Conservation (phyloP, 2,797 vertebrate genomes). For the Poeciliopsis gracilis region DNA sequence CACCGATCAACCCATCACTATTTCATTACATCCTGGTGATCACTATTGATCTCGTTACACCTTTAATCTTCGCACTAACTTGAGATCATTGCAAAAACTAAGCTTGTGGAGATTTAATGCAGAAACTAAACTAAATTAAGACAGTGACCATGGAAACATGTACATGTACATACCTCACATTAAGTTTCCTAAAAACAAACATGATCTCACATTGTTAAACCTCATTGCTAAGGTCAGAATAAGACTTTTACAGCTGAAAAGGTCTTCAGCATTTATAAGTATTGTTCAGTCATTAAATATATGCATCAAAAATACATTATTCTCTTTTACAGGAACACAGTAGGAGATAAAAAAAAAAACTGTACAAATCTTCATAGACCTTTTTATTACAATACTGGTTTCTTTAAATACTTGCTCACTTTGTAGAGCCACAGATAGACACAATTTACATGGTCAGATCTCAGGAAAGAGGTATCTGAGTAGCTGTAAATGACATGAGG, state of each 20-base stretch:
- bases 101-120: neutral
- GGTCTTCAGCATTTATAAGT: conserved; percentile 16
- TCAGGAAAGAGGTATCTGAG: neutral
- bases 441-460: neutral
- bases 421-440: neutral
- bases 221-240: conserved; percentile 20
- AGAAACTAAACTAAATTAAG: conserved; percentile 13
- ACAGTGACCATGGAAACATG: neutral
- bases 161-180: conserved; percentile 22
- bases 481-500: neutral
- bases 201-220: conserved; percentile 6
- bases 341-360: conserved; percentile 59
- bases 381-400: neutral
- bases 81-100: neutral
- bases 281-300: neutral
- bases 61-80: neutral
- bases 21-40: neutral
- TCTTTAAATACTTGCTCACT: conserved; percentile 4
- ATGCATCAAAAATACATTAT: conserved; percentile 40
- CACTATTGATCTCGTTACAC: neutral
- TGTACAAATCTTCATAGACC: conserved; percentile 50
- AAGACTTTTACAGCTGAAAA: conserved; percentile 34
- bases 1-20: neutral
- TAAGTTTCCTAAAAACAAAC: conserved; percentile 29
- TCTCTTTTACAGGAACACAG: conserved; percentile 50